Evolutionary conservation across 2,797 vertebrate species (phyloP).

Genomic region (Calcarius lapponicus): DNA sequence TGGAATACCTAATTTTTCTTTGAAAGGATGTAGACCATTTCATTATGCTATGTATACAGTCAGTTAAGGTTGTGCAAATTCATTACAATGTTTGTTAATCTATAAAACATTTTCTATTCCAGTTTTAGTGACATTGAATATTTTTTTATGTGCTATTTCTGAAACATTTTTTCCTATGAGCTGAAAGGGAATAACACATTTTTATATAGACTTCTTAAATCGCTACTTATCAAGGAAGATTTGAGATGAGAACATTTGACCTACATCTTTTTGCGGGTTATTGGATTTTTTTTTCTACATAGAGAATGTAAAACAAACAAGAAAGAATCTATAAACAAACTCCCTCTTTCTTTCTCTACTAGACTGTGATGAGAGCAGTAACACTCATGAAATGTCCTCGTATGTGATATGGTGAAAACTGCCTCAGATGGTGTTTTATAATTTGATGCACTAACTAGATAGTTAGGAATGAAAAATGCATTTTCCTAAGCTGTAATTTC

Average conservation of each 20-base stretch:
- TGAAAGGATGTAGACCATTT: conserved; percentile 77
- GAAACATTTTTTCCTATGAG: conserved; percentile 76
- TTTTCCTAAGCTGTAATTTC: conserved; percentile 38
- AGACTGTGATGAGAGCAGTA: conserved; percentile 60
- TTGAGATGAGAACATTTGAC: conserved; percentile 64
- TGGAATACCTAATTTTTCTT: conserved; percentile 78
- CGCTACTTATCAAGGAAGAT: conserved; percentile 66
- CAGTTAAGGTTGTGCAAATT: conserved; percentile 78
- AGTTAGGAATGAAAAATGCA: conserved; percentile 65
- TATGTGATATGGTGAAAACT: conserved; percentile 43
- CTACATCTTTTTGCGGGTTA: conserved; percentile 60
- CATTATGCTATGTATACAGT: conserved; percentile 78
- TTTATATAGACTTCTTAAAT: conserved; percentile 73
- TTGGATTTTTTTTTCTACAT: conserved; percentile 59
- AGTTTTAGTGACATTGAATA: conserved; percentile 74
- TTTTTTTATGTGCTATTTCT: conserved; percentile 75
- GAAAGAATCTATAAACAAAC: conserved; percentile 65
- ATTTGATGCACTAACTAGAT: conserved; percentile 65
- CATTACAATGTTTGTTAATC: conserved; percentile 78
- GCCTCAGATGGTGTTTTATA: conserved; percentile 59
- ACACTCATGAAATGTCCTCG: conserved; percentile 59
- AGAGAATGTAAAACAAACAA: conserved; percentile 71
- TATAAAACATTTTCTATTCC: conserved; percentile 78
- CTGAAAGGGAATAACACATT: conserved; percentile 66
- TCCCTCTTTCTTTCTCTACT: conserved; percentile 39